Percentiles rank a stretch among this genome's conserved stretches.
Evolutionary conservation across 2,797 vertebrate species (phyloP).

Genomic region (Pempheris klunzingeri): DNA sequence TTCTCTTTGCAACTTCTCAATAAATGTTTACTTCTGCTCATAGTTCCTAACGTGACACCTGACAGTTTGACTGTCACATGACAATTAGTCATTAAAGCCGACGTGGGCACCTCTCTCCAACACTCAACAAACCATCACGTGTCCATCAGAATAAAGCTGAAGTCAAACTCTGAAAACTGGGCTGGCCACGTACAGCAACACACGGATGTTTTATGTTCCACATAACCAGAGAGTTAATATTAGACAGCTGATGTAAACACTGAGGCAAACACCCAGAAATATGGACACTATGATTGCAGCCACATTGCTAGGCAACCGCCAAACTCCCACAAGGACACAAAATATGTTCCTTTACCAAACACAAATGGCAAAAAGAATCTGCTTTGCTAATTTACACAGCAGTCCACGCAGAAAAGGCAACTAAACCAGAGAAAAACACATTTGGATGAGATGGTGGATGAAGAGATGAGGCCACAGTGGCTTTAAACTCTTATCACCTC

Average conservation of each 20-base stretch:
- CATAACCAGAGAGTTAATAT: not conserved
- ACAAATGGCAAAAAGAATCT: conserved; percentile 16
- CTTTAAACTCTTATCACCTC: conserved; percentile 2
- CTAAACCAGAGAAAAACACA: not conserved
- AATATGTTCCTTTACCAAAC: not conserved
- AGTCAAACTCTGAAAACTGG: not conserved
- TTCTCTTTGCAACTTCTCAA: not conserved
- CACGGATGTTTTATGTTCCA: not conserved
- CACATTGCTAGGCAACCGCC: not conserved
- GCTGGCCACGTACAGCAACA: not conserved
- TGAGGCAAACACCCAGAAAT: not conserved
- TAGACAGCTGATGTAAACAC: not conserved
- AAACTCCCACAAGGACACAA: not conserved
- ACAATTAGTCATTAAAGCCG: not conserved
- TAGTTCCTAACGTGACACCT: not conserved
- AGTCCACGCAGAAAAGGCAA: not conserved
- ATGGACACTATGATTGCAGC: not conserved
- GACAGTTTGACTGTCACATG: not conserved
- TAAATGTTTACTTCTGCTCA: not conserved
- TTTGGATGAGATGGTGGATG: conserved; percentile 3
- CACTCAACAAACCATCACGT: not conserved
- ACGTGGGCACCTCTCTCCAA: too few species aligned
- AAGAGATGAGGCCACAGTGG: not conserved
- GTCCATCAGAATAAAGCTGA: not conserved
- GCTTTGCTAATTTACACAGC: conserved; percentile 3